Base-by-base conservation (phyloP, 2,888 invertebrate species). In the Thereva nobilitata region DNA sequence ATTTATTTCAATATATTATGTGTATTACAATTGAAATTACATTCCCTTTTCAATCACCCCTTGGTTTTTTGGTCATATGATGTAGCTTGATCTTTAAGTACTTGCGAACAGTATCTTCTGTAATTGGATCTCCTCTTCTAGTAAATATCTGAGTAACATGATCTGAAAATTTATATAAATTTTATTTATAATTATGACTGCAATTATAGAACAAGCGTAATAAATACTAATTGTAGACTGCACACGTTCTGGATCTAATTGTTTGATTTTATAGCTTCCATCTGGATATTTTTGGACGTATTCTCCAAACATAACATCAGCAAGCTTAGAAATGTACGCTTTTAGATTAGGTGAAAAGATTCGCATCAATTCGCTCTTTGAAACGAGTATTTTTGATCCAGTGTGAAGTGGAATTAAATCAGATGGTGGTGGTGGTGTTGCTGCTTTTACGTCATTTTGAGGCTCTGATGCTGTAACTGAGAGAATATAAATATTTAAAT, bases 141-240 rank as follows among this genome's bases (percentile, higher is more conserved):
- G 54, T 61, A 49, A 70, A 72, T 2, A 71, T 67, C 61, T 71
- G 67, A n/a, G 68, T 45, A 6, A 72, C 69, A 45, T 72, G 72
- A 49, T 61, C 72, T 72, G 59, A 7, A 69, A 68, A 8, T 12
- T 57, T 41, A 64, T 53, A 41, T 47, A 34, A 37, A 41, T 45
- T 49, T 40, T 50, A 52, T 23, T 41, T 9, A 41, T 42, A 4
- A 34, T 44, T 23, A 35, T 1, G 0, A n/a, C 8, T 9, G 23
- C 6, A n/a, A 4, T 50, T 5, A 9, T 3, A n/a, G 9, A 63
- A 23, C 34, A 9, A 45, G 10, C 5, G 4, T 37, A 37, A 35
- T 40, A 8, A 38, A 64, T 61, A 71, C 71, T 68, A 55, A 70
- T 64, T 8, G 70, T 55, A 4, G 71, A 68, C n/a, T 66, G 47